These are phyloP conservation scores for Epinephelus fuscoguttatus DNA, from an alignment of 2,113 vertebrate species.

Conservation along the genomic window DNA sequence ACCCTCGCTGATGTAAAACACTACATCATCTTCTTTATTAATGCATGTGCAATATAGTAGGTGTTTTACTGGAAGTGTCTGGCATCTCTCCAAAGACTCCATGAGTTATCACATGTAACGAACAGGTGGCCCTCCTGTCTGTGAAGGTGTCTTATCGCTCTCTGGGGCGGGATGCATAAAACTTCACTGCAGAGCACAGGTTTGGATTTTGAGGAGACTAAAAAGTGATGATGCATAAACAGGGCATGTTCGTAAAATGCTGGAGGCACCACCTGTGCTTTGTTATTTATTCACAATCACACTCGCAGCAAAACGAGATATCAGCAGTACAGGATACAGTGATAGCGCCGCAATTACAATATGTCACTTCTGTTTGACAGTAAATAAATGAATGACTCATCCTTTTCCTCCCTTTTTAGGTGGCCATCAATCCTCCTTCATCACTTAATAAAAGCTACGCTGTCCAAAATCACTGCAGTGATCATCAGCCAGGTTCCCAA, in stretches of 20 bases:
- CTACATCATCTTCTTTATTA: slow-evolving; percentile 43
- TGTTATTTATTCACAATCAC: slow-evolving; percentile 47
- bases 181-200: slow-evolving; percentile 32
- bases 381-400: slow-evolving; percentile 44
- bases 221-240: slow-evolving; percentile 70
- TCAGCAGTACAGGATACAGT: slow-evolving; percentile 42
- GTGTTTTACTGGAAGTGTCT: slow-evolving; percentile 46
- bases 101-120: slow-evolving; percentile 50
- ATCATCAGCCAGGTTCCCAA: slow-evolving; percentile 10
- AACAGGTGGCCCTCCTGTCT: slow-evolving; percentile 35
- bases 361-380: slow-evolving; percentile 51
- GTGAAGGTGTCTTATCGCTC: slow-evolving; percentile 42
- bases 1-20: slow-evolving; percentile 22
- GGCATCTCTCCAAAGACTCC: slow-evolving; percentile 41
- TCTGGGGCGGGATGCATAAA: slow-evolving; percentile 46
- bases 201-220: slow-evolving; percentile 49
- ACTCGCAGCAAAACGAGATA: slow-evolving; percentile 36
- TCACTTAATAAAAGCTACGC: slow-evolving; percentile 30
- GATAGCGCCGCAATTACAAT: slow-evolving; percentile 38
- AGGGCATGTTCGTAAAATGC: slow-evolving; percentile 47
- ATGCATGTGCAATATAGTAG: slow-evolving; percentile 38
- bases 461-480: slow-evolving; percentile 5
- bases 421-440: background rate
- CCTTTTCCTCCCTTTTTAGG: slow-evolving; percentile 5
- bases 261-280: slow-evolving; percentile 42